phyloP scores from a whole-genome alignment of 2,113 vertebrate species.

The Protobothrops flavoviridis region DNA sequence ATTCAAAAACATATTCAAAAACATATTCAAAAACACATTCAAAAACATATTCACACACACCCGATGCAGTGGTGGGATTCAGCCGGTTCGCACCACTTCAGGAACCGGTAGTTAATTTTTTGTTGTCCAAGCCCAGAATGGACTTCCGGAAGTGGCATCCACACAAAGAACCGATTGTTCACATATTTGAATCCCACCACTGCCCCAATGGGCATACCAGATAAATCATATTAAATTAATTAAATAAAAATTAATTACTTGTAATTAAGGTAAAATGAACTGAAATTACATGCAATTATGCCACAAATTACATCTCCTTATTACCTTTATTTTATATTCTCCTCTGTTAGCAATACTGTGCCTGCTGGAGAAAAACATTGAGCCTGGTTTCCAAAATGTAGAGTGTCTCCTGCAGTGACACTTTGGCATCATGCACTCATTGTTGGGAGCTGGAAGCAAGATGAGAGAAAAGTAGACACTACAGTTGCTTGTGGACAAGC shows the following conservation, averaged over 20 bases:
- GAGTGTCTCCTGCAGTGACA: neutral
- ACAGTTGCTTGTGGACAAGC: neutral
- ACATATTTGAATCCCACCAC: no score
- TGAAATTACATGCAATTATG: neutral
- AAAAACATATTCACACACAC: no score
- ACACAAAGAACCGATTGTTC: no score
- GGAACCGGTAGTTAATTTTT: no score
- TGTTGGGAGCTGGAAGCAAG: neutral
- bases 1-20: neutral
- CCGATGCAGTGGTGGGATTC: no score
- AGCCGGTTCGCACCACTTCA: no score
- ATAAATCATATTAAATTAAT: neutral
- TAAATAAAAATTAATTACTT: neutral
- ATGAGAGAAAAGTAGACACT: neutral
- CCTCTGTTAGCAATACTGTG: neutral
- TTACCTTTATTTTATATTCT: neutral
- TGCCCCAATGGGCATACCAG: neutral
- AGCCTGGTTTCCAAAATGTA: neutral
- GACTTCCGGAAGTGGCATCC: no score
- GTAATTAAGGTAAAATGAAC: neutral
- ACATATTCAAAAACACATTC: neutral
- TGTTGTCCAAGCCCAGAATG: no score
- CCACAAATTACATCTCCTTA: neutral
- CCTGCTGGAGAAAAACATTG: neutral
- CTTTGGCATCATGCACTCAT: neutral